Percentiles rank a stretch among this genome's conserved stretches.
Evolutionary conservation across 1,140 invertebrate species (phyloP).

Genomic region (Cyrtorhinus lividipennis): DNA sequence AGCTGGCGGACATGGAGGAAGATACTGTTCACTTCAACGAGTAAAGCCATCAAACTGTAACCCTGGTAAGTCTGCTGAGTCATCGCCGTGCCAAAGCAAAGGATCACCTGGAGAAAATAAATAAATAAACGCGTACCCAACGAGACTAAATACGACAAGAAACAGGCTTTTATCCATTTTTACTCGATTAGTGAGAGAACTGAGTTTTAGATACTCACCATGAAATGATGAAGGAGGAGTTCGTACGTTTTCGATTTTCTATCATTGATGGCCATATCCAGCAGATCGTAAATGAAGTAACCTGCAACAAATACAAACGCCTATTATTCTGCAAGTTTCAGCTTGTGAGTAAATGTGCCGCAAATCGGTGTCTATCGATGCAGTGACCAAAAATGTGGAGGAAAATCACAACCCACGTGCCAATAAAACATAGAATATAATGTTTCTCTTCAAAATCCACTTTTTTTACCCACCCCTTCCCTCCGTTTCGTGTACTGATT

Average conservation of each 20-base stretch:
- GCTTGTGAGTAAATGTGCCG: no score
- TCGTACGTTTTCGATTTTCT: slow-evolving; percentile 31
- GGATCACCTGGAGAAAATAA: slow-evolving; percentile 27
- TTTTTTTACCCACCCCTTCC: no score
- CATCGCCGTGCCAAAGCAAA: slow-evolving; percentile 31
- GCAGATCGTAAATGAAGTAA: slow-evolving; percentile 33
- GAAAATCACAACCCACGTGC: no score
- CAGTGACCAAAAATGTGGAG: slow-evolving; percentile 3
- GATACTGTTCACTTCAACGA: slow-evolving; percentile 35
- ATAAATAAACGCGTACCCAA: neutral
- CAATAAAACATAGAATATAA: no score
- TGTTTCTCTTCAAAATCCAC: no score
- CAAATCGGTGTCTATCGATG: neutral
- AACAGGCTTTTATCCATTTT: no score
- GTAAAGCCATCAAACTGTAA: slow-evolving; percentile 30
- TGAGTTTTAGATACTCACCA: slow-evolving; percentile 28
- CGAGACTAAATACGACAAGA: no score
- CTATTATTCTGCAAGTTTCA: neutral
- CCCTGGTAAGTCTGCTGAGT: slow-evolving; percentile 29
- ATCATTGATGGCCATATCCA: slow-evolving; percentile 31
- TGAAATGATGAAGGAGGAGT: slow-evolving; percentile 32
- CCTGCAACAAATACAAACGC: slow-evolving; percentile 27
- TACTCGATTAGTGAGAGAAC: no score
- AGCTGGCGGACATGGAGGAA: slow-evolving; percentile 33
- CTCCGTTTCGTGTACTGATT: no score